Base-by-base conservation (phyloP, 2,113 vertebrate species). In the Poicephalus meyeri region DNA sequence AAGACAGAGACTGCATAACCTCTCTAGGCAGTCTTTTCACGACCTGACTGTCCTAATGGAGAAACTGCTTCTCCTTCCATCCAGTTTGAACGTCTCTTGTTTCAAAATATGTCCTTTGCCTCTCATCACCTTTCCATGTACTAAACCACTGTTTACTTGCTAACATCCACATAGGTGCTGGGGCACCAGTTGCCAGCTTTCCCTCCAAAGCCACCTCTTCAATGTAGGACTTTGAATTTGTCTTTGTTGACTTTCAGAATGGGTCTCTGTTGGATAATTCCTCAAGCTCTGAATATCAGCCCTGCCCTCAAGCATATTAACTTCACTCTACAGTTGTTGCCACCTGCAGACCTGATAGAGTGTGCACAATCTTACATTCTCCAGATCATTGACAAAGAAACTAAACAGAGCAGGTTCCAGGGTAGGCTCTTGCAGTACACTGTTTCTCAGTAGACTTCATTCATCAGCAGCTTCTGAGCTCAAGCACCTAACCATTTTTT, bases 331-430 rank as follows among this genome's bases (percentile, higher is more conserved):
- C 10, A 26, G 49, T 49, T 46, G 10, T 29, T 85, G 16, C 20
- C 42, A 37, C 20, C 33, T 64, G 33, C 52, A 65, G 28, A 29
- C 16, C 16, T 37, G 39, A 46, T 0, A 33, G 0, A 77, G 5
- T 2, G 4, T 56, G 46, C 10, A 19, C 3, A 24, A 25, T 78
- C 15, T 31, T 70, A 12, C n/a, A 13, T 91, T 11, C 39, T 28
- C 15, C 16, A 49, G 49, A 21, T 73, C 16, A 44, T 2, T 78
- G 47, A 72, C 13, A 81, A 72, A 85, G n/a, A 31, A 17, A 44
- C 69, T 49, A 79, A 69, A 65, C 3, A 53, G 17, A 11, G 12
- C 7, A 69, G 24, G 15, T 41, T 39, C 16, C 5, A 7, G 26
- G 19, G 65, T 1, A 69, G 42, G 73, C 31, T 29, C 17, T 77